Base-by-base conservation (phyloP, 2,888 invertebrate genomes). In the Helleia helle region DNA sequence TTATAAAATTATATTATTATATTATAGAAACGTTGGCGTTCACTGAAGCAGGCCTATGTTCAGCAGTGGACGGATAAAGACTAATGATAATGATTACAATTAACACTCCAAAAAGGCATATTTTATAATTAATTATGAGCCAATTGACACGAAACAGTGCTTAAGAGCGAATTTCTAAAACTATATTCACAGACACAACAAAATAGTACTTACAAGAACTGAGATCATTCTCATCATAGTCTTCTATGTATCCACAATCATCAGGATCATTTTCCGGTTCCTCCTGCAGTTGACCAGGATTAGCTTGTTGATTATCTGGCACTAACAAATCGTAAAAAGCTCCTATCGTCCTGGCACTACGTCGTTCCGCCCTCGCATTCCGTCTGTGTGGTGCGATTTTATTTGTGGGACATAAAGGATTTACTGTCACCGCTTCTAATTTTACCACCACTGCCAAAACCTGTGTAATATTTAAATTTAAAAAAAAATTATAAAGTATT, bases 161-260 rank as follows among this genome's bases (percentile, higher is more conserved):
- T 26, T 29, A 31, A 40, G 0, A 37, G 14, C 5, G 18, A 18
- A 18, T 11, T 14, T 17, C 12, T 18, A 4, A 41, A 34, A 24
- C 14, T 31, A 24, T 9, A 3, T 12, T n/a, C 28, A 12, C 9
- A 14, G 26, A 13, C 3, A 24, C 13, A 39, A 38, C 31, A 18
- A 13, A 6, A 13, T 28, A 18, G 8, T 15, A 64, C 75, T 66
- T 47, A 83, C 83, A 46, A 22, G 76, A 71, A 55, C 79, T 75
- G 1, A 81, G 59, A 54, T 81, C 81, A 37, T 69, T 74, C 59
- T 84, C 81, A 29, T 83, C 83, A 41, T 84, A 83, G 48, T 83
- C 81, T 12, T 79, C 83, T 43, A 84, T 83, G 41, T 80, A 77
- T 0, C 79, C 80, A 37, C 83, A 84, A 36, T 83, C 83, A 22